Base-by-base conservation (phyloP, 2,797 vertebrate genomes). In the Spinibarbus caldwelli region DNA sequence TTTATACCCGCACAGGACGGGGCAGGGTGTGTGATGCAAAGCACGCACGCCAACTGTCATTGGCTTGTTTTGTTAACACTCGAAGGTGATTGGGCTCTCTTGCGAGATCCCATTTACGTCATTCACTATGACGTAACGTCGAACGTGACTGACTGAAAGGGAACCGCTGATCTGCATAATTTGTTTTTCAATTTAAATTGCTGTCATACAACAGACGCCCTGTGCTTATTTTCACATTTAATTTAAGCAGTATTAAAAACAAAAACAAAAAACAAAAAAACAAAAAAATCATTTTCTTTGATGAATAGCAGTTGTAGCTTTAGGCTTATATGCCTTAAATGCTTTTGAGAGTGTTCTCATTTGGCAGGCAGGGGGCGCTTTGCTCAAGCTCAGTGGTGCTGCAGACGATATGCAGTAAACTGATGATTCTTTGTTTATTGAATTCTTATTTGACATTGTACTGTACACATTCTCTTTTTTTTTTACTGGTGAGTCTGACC, bases 371-470 rank as follows among this genome's bases (percentile, higher is more conserved):
- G 85, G 82, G 83, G 83, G 86, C 41, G 71, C 72, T 67, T 45
- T 26, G 19, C n/a, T 82, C 83, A 68, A 79, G 36, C 62, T 31
- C 47, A 52, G 70, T n/a, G 5, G 29, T 23, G 21, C 49, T 29
- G 41, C 41, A 52, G 82, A 81, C 38, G 52, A 83, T 45, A 68
- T n/a, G 54, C 52, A 64, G 66, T 19, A 66, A 66, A 75, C 29
- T 36, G 31, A 85, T 77, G 86, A 81, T 85, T 86, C 45, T n/a
- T n/a, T 67, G 78, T 84, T 76, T 88, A 87, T 86, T 85, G 64
- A 52, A 88, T 86, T 82, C 78, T 75, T 85, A 77, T 86, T 77
- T 86, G 86, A 75, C 72, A 84, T 83, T 82, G 52, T 86, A 80
- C 76, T 47, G 49, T 70, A 82, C 57, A 82, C 76, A 73, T 26